Base-by-base conservation (phyloP, 2,888 invertebrate genomes). In the Aproaerema taeniolella region DNA sequence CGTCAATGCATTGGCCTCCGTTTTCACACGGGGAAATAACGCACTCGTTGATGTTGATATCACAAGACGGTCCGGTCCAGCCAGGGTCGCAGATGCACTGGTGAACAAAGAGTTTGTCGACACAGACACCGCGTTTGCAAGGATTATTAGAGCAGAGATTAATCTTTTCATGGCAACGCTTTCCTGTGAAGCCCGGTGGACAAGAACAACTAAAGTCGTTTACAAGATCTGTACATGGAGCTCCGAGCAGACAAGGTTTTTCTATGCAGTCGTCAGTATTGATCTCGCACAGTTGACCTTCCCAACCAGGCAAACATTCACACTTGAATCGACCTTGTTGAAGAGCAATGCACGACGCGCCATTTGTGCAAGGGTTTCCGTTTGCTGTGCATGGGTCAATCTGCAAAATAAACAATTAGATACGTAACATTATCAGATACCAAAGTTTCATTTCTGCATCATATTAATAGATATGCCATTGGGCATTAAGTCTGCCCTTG, bases 251-350 rank as follows among this genome's bases (percentile, higher is more conserved):
- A 68, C 97, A 97, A 15, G 98, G 98, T 51, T 92, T 92, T 70
- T 97, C 97, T 4, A 95, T 92, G 71, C 98, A 98, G 65, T 98
- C 98, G 62, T 98, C 93, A 47, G 92, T 95, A 66, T 97, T 96
- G n/a, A 89, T 89, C 67, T 97, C 96, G 72, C 99, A 99, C 45
- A 93, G 92, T 56, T 95, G 94, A 43, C 99, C 99, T 70, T 97
- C 96, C 98, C 99, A 99, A 28, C 99, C 99, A 12, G 96, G 93
- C 38, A 95, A 86, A 72, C 99, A 99, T 70, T 97, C 95, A 69
- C 99, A 99, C 72, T 95, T 94, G 75, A 93, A 98, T 52, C 97
- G 89, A 8, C 97, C 97, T 87, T 96, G 96, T 70, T 95, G 95
- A 42, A 96, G 89, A 31, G 95, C 96, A 48, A 94, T 89, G 61